These are phyloP conservation scores for Helicolenus hilgendorfi DNA, from an alignment of 2,797 vertebrate genomes.

Conservation along the genomic window DNA sequence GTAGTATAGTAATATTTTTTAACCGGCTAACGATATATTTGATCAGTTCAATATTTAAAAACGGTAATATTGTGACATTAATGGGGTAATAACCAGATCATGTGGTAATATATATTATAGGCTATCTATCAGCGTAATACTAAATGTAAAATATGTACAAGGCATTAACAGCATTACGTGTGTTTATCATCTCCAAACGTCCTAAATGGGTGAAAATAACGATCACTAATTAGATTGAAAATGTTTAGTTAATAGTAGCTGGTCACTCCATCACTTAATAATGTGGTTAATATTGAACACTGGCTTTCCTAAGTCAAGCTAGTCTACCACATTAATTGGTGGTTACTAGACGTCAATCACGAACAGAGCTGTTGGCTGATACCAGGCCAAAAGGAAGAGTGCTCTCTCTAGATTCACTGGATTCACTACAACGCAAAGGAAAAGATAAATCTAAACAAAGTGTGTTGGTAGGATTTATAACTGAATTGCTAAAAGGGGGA, in stretches of 20 bases:
- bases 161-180: background rate
- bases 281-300: background rate
- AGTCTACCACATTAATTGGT: background rate
- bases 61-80: no score
- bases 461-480: background rate
- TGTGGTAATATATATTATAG: background rate
- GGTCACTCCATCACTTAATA: background rate
- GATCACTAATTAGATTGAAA: background rate
- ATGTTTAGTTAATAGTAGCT: background rate
- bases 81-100: no score
- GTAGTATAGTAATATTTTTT: no score
- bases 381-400: conserved; percentile 23
- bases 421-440: conserved; percentile 12
- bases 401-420: background rate
- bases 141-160: no score
- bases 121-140: background rate
- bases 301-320: background rate
- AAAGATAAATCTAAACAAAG: background rate
- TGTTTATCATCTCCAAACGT: background rate
- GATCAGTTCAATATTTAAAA: no score
- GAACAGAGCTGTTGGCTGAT: conserved; percentile 22
- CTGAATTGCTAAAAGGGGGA: background rate
- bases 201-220: background rate
- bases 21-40: no score
- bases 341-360: conserved; percentile 54